Percentiles rank a stretch among this genome's conserved stretches.
Evolutionary conservation across 2,888 invertebrate species (phyloP).

Genomic region (Tyria jacobaeae): DNA sequence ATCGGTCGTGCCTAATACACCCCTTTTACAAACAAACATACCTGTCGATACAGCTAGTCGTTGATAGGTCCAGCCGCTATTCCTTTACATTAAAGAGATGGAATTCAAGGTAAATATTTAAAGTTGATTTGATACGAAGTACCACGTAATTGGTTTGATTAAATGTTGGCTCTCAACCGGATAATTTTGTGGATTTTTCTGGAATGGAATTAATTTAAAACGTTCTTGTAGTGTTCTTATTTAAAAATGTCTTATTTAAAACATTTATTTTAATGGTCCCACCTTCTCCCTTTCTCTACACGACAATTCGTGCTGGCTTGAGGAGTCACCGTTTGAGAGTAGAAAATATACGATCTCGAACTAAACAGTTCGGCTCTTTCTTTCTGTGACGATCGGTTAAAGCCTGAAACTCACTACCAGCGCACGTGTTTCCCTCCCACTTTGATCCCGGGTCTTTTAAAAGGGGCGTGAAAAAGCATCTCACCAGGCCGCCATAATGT

Average conservation of each 20-base stretch:
- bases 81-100: conserved; percentile 43
- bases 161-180: conserved; percentile 25
- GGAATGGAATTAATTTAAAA: conserved; percentile 14
- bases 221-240: conserved; percentile 15
- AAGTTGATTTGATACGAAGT: conserved; percentile 29
- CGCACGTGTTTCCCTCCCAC: too few relatives aligned
- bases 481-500: too few relatives aligned
- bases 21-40: conserved; percentile 38
- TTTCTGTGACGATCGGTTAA: too few relatives aligned
- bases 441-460: too few relatives aligned
- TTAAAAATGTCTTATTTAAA: background rate
- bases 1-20: conserved; percentile 22
- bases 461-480: too few relatives aligned
- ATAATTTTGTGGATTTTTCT: conserved; percentile 29
- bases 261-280: too few relatives aligned
- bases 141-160: conserved; percentile 33
- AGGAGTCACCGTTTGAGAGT: too few relatives aligned
- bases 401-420: too few relatives aligned
- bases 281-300: too few relatives aligned
- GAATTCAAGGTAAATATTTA: conserved; percentile 45
- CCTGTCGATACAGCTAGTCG: conserved; percentile 45
- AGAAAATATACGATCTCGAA: too few relatives aligned
- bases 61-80: conserved; percentile 44
- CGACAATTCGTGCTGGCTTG: too few relatives aligned
- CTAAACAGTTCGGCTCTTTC: too few relatives aligned